A percentile compares a stretch with the other conserved stretches of the same genome.
These are phyloP conservation scores for Cryptosula pallasiana DNA, from an alignment of 2,888 invertebrate species.

Conservation along the genomic window DNA sequence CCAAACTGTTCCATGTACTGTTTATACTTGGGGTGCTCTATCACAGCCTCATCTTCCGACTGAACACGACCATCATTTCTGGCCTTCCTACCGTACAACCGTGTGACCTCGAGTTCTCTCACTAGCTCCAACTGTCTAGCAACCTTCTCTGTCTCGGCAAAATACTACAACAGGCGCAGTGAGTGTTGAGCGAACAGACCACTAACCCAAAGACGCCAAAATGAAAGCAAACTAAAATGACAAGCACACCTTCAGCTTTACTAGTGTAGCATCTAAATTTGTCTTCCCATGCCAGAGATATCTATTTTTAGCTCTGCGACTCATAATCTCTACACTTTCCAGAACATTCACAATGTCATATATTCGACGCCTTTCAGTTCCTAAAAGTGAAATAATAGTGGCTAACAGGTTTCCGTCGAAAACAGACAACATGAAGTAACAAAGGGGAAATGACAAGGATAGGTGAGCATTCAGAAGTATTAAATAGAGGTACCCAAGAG, in stretches of 20 bases:
- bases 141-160: conserved; percentile 43
- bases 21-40: conserved; percentile 19
- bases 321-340: conserved; percentile 67
- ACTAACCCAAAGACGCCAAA: no score
- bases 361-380: conserved; percentile 66
- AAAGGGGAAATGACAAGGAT: no score
- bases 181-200: no score
- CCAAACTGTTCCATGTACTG: conserved; percentile 24
- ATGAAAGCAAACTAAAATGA: no score
- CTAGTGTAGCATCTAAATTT: conserved; percentile 60
- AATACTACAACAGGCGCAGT: conserved; percentile 32
- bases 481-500: no score
- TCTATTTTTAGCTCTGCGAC: conserved; percentile 61
- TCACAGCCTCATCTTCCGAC: conserved; percentile 16
- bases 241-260: conserved; percentile 60
- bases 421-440: neutral
- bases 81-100: conserved; percentile 25
- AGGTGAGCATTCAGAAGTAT: no score
- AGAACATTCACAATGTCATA: conserved; percentile 71
- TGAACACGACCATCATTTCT: neutral
- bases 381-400: no score
- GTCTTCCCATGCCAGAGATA: conserved; percentile 67
- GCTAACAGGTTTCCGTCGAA: conserved; percentile 29
- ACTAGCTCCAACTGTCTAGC: conserved; percentile 41
- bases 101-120: conserved; percentile 39